Percentiles rank a stretch among this genome's conserved stretches.
These are phyloP conservation scores for Endomychus coccineus DNA, from an alignment of 2,888 invertebrate species.

Conservation along the genomic window DNA sequence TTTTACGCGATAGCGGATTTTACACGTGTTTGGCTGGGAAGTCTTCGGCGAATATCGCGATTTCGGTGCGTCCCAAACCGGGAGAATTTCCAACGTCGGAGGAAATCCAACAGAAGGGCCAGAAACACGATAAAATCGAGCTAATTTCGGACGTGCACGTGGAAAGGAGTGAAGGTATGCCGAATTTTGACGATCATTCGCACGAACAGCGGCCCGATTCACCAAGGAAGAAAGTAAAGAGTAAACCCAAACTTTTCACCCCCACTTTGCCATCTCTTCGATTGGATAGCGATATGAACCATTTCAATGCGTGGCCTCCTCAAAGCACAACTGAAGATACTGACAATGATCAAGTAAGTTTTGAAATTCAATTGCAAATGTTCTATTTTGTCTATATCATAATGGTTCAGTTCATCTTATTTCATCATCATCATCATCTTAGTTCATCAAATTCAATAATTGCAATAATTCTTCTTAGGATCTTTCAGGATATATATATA, in stretches of 20 bases:
- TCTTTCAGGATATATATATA: too few relatives aligned
- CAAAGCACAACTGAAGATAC: slow-evolving; percentile 32
- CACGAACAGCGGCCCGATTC: slow-evolving; percentile 56
- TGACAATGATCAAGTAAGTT: slow-evolving; percentile 32
- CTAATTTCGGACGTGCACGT: slow-evolving; percentile 32
- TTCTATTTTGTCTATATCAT: too few relatives aligned
- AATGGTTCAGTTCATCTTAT: too few relatives aligned
- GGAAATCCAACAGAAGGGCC: slow-evolving; percentile 51
- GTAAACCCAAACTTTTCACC: slow-evolving; percentile 32
- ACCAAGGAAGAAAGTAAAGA: slow-evolving; percentile 33
- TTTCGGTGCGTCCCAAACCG: slow-evolving; percentile 73
- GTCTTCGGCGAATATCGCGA: slow-evolving; percentile 70
- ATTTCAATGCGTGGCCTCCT: slow-evolving; percentile 30
- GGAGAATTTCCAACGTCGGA: slow-evolving; percentile 73
- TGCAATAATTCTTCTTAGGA: too few relatives aligned
- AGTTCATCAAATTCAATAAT: too few relatives aligned
- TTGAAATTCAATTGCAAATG: too few relatives aligned
- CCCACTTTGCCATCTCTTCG: slow-evolving; percentile 36
- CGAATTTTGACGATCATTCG: slow-evolving; percentile 54
- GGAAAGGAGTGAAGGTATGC: slow-evolving; percentile 41
- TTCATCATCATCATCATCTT: too few relatives aligned
- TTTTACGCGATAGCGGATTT: slow-evolving; percentile 72
- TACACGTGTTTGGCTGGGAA: slow-evolving; percentile 83
- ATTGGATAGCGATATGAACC: slow-evolving; percentile 30
- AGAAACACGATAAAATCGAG: slow-evolving; percentile 34